Evolutionary conservation across 2,113 vertebrate species (phyloP).

Genomic region (Limnothrissa miodon): DNA sequence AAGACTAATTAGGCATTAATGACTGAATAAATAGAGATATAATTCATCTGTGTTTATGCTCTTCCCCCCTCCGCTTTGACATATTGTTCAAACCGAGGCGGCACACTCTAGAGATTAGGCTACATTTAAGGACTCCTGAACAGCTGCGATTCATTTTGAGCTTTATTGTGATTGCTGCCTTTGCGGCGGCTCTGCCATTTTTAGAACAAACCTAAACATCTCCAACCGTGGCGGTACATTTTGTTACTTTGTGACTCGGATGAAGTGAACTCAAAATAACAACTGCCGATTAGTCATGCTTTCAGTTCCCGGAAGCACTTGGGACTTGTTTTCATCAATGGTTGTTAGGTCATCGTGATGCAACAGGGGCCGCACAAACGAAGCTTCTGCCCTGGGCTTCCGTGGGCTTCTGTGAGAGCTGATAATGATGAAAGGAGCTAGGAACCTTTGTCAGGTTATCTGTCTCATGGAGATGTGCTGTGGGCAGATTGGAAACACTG

Average conservation of each 20-base stretch:
- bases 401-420: no score
- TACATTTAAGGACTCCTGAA: conserved; percentile 10
- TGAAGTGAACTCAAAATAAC: background rate
- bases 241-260: background rate
- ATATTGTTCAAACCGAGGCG: conserved; percentile 9
- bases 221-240: background rate
- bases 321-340: background rate
- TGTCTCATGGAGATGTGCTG: conserved; percentile 9
- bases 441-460: background rate
- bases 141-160: background rate
- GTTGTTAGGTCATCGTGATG: background rate
- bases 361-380: background rate
- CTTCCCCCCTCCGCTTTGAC: conserved; percentile 18
- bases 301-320: background rate
- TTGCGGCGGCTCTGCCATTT: background rate
- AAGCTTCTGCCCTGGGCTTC: background rate
- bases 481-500: conserved; percentile 5
- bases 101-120: conserved; percentile 13
- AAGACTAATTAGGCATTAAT: conserved; percentile 44
- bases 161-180: background rate
- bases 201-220: background rate
- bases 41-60: conserved; percentile 45
- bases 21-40: conserved; percentile 43
- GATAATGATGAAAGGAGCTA: background rate
- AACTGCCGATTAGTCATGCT: background rate